A percentile compares a stretch with the other conserved stretches of the same genome.
Conservation (phyloP, 2,113 vertebrate genomes). For the Reinhardtius hippoglossoides region DNA sequence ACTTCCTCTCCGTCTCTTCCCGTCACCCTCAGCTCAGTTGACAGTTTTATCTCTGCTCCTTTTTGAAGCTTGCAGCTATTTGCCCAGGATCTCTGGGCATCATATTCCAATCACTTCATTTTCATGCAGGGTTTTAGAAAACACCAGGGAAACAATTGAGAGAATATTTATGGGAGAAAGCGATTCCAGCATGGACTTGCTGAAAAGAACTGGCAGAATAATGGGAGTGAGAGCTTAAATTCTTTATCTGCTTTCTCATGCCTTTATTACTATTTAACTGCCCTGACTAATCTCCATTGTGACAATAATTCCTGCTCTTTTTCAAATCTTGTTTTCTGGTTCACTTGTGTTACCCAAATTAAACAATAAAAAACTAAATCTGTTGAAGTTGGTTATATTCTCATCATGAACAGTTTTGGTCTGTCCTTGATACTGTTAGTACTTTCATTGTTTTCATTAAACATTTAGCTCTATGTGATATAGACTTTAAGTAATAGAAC, state of each 20-base stretch:
- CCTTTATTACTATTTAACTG: constrained; percentile 13
- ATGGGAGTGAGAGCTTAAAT: constrained; percentile 40
- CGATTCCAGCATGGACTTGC: constrained; percentile 59
- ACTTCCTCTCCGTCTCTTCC: constrained; percentile 45
- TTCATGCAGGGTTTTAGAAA: constrained; percentile 25
- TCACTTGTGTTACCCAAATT: neutral
- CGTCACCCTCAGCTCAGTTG: constrained; percentile 19
- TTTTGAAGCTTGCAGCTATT: constrained; percentile 21
- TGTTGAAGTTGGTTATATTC: neutral
- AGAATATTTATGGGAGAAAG: constrained; percentile 60
- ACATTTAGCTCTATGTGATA: neutral
- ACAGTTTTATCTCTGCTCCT: constrained; percentile 31
- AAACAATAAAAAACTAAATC: neutral
- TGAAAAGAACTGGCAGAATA: constrained; percentile 36
- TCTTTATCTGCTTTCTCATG: constrained; percentile 25
- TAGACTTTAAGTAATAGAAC: too few relatives aligned
- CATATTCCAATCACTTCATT: constrained; percentile 66
- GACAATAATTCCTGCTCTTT: neutral
- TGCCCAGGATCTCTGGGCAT: constrained; percentile 26
- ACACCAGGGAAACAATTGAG: constrained; percentile 17
- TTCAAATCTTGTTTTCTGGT: neutral
- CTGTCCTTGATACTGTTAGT: neutral
- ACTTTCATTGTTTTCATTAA: too few relatives aligned
- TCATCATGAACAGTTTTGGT: neutral
- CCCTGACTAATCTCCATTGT: constrained; percentile 4